phyloP scores from a whole-genome alignment of 2,113 vertebrate species.

The Acanthochromis polyacanthus region DNA sequence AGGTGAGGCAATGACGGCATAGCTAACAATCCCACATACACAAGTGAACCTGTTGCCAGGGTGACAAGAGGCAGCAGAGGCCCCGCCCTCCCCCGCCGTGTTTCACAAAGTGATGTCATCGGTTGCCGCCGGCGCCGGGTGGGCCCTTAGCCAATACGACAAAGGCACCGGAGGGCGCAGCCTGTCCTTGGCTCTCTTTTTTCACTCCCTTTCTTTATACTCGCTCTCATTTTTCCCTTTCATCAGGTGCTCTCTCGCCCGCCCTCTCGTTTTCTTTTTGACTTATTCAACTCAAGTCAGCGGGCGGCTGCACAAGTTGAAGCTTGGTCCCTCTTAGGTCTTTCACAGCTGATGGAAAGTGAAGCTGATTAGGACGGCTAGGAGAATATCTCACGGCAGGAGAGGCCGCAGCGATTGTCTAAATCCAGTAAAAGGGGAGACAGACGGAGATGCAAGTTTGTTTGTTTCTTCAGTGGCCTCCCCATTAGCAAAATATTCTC shows the following conservation, averaged over 20 bases:
- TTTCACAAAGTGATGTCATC: conserved; percentile 76
- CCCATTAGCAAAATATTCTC: conserved; percentile 7
- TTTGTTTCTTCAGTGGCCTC: conserved; percentile 9
- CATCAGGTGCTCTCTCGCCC: conserved; percentile 49
- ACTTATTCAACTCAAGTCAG: conserved; percentile 65
- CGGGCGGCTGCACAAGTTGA: conserved; percentile 37
- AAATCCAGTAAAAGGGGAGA: background rate
- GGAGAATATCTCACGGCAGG: conserved; percentile 26
- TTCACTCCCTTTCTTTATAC: conserved; percentile 10
- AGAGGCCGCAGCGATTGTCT: conserved; percentile 6
- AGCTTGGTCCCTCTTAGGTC: conserved; percentile 11
- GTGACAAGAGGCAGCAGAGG: conserved; percentile 68
- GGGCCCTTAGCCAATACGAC: conserved; percentile 68
- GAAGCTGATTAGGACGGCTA: conserved; percentile 48
- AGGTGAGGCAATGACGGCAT: conserved; percentile 60
- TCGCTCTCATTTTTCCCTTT: conserved; percentile 25
- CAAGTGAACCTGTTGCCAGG: conserved; percentile 74
- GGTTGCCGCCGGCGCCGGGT: conserved; percentile 47
- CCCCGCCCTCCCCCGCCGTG: conserved; percentile 55
- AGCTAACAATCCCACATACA: conserved; percentile 46
- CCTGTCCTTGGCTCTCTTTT: conserved; percentile 42
- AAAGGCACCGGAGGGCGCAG: conserved; percentile 65
- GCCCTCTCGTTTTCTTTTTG: conserved; percentile 48
- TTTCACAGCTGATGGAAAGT: conserved; percentile 41
- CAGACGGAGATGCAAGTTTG: background rate